Evolutionary conservation across 2,113 vertebrate genomes (phyloP).

Genomic region (Nibea albiflora): DNA sequence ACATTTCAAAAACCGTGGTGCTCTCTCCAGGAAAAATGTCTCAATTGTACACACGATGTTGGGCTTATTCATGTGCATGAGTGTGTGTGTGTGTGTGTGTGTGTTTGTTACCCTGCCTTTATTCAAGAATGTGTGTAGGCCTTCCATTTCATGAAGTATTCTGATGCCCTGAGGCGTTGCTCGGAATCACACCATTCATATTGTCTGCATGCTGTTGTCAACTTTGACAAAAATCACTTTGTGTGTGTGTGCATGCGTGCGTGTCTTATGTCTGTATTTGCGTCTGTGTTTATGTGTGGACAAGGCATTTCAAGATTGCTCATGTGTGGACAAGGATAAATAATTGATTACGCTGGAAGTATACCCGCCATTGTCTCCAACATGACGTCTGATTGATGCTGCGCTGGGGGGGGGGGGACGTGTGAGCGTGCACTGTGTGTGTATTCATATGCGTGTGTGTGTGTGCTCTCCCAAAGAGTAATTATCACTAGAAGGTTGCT

Average conservation of each 20-base stretch:
- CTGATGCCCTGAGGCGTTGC: slow-evolving; percentile 49
- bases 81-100: slow-evolving; percentile 17
- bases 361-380: slow-evolving; percentile 56
- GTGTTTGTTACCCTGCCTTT: slow-evolving; percentile 29
- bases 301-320: slow-evolving; percentile 26
- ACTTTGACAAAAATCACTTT: slow-evolving; percentile 50
- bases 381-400: slow-evolving; percentile 65
- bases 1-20: slow-evolving; percentile 70
- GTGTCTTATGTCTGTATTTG: not conserved
- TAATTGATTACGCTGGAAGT: slow-evolving; percentile 69
- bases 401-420: slow-evolving; percentile 14
- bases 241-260: slow-evolving; percentile 45
- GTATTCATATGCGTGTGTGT: too few species aligned
- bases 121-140: slow-evolving; percentile 57
- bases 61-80: slow-evolving; percentile 46
- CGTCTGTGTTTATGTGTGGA: slow-evolving; percentile 33
- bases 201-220: slow-evolving; percentile 51
- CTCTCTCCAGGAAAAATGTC: slow-evolving; percentile 66
- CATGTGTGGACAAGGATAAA: slow-evolving; percentile 60
- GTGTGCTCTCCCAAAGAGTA: too few species aligned
- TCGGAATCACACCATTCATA: slow-evolving; percentile 66
- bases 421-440: too few species aligned
- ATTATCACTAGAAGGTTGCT: slow-evolving; percentile 78
- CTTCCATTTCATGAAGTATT: slow-evolving; percentile 53
- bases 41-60: slow-evolving; percentile 70